Evolutionary conservation across 2,888 invertebrate genomes (phyloP).

Genomic region (Noctua comes): DNA sequence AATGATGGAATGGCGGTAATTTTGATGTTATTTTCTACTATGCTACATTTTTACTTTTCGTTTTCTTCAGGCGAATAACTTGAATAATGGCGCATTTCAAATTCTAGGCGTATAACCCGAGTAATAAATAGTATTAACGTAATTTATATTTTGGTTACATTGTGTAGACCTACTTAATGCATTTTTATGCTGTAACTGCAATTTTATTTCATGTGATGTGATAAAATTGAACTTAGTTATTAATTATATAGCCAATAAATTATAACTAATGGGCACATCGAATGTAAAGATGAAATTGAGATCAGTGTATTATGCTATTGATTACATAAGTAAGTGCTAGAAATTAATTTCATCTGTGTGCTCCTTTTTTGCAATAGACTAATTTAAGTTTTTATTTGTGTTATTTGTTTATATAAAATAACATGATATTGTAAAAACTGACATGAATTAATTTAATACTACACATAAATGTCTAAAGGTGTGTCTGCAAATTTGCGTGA

Average conservation of each 20-base stretch:
- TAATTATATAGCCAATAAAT: slow-evolving; percentile 64
- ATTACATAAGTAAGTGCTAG: slow-evolving; percentile 8
- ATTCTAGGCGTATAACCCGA: slow-evolving; percentile 60
- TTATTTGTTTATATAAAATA: slow-evolving; percentile 53
- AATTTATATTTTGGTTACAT: slow-evolving; percentile 66
- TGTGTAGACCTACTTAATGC: slow-evolving; percentile 64
- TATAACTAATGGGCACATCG: slow-evolving; percentile 56
- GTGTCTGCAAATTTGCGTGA: slow-evolving; percentile 5
- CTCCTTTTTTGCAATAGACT: slow-evolving; percentile 48
- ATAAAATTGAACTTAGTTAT: slow-evolving; percentile 67
- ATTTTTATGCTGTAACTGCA: slow-evolving; percentile 64
- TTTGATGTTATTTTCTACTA: slow-evolving; percentile 70
- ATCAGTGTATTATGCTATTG: slow-evolving; percentile 17
- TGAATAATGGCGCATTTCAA: slow-evolving; percentile 61
- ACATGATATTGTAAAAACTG: slow-evolving; percentile 36
- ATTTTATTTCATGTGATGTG: slow-evolving; percentile 69
- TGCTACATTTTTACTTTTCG: slow-evolving; percentile 60
- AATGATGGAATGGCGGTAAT: slow-evolving; percentile 70
- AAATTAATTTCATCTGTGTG: slow-evolving; percentile 52
- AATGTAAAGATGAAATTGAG: slow-evolving; percentile 53
- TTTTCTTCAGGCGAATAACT: slow-evolving; percentile 61
- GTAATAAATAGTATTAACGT: slow-evolving; percentile 67
- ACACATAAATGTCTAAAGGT: slow-evolving; percentile 14
- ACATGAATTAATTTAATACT: slow-evolving; percentile 44
- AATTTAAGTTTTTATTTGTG: slow-evolving; percentile 44